These are phyloP conservation scores for Glyphotaelius pellucidus DNA, from an alignment of 2,888 invertebrate genomes.

Conservation along the genomic window DNA sequence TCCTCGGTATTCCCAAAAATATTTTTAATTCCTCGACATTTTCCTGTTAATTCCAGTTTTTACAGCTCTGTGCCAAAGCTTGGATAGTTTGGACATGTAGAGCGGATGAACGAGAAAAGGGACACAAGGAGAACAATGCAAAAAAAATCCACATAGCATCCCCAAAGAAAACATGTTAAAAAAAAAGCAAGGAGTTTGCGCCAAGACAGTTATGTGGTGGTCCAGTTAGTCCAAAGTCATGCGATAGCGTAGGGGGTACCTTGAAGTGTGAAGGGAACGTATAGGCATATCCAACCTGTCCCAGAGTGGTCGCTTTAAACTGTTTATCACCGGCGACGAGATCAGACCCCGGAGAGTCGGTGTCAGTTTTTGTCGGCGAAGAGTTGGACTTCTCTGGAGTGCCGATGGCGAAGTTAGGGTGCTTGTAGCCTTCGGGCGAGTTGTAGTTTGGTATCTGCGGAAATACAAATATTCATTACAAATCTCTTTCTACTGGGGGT, in stretches of 20 bases:
- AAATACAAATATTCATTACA: neutral
- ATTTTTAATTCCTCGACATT: too few relatives aligned
- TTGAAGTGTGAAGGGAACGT: neutral
- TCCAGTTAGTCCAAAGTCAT: neutral
- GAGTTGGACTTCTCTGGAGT: neutral
- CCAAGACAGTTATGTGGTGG: too few relatives aligned
- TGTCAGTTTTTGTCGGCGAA: neutral
- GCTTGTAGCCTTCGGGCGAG: slow-evolving; percentile 39
- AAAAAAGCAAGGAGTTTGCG: too few relatives aligned
- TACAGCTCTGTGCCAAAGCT: too few relatives aligned
- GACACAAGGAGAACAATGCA: neutral
- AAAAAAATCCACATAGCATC: neutral
- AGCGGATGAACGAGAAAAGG: too few relatives aligned
- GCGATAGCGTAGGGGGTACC: neutral
- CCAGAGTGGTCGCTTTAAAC: neutral
- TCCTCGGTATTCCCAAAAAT: too few relatives aligned
- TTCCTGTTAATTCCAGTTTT: too few relatives aligned
- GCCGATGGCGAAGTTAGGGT: slow-evolving; percentile 18
- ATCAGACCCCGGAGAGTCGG: slow-evolving; percentile 2
- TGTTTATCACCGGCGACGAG: neutral
- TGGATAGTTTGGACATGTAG: too few relatives aligned
- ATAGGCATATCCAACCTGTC: neutral
- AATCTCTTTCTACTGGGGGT: neutral
- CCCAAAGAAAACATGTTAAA: too few relatives aligned
- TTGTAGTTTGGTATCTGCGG: slow-evolving; percentile 54